Percentiles rank a stretch among this genome's conserved stretches.
phyloP scores from a whole-genome alignment of 2,797 vertebrate species.

The Euthynnus affinis region DNA sequence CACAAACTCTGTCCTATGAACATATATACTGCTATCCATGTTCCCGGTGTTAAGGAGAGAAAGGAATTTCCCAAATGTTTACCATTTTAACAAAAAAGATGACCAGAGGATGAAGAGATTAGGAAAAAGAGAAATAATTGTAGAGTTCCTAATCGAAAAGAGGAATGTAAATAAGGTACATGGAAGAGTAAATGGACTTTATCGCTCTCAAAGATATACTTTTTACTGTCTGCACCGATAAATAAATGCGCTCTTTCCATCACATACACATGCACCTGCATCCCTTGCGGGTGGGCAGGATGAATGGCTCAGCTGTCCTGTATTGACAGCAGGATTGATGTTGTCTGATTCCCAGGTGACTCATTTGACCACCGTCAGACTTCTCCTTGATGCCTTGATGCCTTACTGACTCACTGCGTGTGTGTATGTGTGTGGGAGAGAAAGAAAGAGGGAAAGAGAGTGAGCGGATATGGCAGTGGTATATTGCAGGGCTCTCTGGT shows the following conservation, averaged over 20 bases:
- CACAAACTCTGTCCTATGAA: neutral
- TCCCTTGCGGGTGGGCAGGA: conserved; percentile 41
- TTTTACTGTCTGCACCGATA: conserved; percentile 14
- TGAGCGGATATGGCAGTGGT: conserved; percentile 4
- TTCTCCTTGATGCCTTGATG: conserved; percentile 56
- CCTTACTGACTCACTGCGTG: conserved; percentile 38
- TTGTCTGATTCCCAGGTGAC: conserved; percentile 71
- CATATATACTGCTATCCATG: neutral
- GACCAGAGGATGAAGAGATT: neutral
- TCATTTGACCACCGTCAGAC: conserved; percentile 73
- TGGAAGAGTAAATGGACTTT: neutral
- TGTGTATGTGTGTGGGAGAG: neutral
- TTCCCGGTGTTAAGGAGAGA: neutral
- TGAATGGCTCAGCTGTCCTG: conserved; percentile 67
- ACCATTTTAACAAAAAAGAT: neutral
- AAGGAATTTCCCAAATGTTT: neutral
- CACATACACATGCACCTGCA: neutral
- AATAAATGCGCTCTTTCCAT: conserved; percentile 30
- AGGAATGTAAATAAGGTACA: neutral
- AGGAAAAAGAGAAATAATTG: neutral
- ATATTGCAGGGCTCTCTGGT: conserved; percentile 24
- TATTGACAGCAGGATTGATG: conserved; percentile 74
- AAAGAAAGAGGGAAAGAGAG: neutral
- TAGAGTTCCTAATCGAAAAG: neutral
- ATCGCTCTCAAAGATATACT: neutral